Conservation (phyloP, 2,888 invertebrate species). For the Elmis aenea region DNA sequence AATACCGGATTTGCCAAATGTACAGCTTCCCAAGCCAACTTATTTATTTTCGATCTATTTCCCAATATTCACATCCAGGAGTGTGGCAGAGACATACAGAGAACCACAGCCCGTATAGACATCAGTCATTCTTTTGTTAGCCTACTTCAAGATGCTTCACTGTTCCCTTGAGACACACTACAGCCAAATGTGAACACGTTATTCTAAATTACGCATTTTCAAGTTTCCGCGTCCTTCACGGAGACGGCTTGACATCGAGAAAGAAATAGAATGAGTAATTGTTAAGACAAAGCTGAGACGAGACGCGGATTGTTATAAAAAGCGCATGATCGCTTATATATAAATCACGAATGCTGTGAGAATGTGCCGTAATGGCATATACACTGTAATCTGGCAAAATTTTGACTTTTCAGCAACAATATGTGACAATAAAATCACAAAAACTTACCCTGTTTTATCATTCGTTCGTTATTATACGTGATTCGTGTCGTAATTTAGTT, state of each 20-base stretch:
- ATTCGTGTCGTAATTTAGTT: no score
- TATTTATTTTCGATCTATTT: neutral
- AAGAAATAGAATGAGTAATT: no score
- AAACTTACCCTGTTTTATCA: no score
- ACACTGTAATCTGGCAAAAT: no score
- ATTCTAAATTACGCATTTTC: conserved; percentile 27
- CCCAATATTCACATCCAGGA: conserved; percentile 12
- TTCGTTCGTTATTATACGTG: no score
- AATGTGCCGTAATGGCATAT: no score
- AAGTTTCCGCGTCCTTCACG: conserved; percentile 23
- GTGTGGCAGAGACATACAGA: conserved; percentile 26
- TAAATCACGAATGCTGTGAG: conserved; percentile 17
- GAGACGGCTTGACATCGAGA: conserved; percentile 14
- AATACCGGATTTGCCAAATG: neutral
- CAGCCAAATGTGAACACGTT: conserved; percentile 28
- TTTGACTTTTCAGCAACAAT: no score
- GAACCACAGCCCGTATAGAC: conserved; percentile 22
- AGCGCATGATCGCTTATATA: conserved; percentile 23
- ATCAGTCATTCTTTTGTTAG: conserved; percentile 28
- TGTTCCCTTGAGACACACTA: conserved; percentile 25
- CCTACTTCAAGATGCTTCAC: conserved; percentile 23
- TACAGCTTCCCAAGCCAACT: neutral
- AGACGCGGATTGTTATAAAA: conserved; percentile 25
- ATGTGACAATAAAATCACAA: no score
- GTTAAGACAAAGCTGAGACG: no score